Base-by-base conservation (phyloP, 2,888 invertebrate species). In the Aphodius granarius region DNA sequence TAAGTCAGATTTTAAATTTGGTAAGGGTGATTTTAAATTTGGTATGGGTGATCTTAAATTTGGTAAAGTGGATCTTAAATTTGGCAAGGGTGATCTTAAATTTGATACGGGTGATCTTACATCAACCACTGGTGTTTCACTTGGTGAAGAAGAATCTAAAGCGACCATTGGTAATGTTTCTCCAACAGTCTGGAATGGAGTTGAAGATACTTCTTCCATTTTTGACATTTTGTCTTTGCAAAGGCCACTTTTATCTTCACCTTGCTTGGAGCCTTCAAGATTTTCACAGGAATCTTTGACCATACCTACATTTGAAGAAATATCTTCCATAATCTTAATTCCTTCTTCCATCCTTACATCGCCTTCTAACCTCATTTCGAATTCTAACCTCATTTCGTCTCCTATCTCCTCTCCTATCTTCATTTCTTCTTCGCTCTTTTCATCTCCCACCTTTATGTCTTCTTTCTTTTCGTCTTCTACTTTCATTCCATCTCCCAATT, bases 121-220 rank as follows among this genome's bases (percentile, higher is more conserved):
- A n/a, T n/a, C n/a, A n/a, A n/a, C n/a, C n/a, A n/a, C n/a, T n/a
- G n/a, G n/a, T n/a, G n/a, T n/a, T n/a, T n/a, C n/a, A n/a, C n/a
- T n/a, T n/a, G n/a, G n/a, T n/a, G n/a, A n/a, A n/a, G n/a, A n/a
- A n/a, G n/a, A n/a, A n/a, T n/a, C n/a, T n/a, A n/a, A n/a, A n/a
- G n/a, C n/a, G n/a, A n/a, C n/a, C n/a, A n/a, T n/a, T n/a, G n/a
- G n/a, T 0, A 18, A 16, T 9, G 9, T 6, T 64, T 64, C 6
- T 16, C 3, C 5, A 16, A 64, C 17, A 18, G 16, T 64, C 64
- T 9, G 64, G 13, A n/a, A n/a, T 20, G 63, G 4, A 13, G 63
- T 0, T 22, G n/a, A 5, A 17, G 65, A 5, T 16, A 20, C 64
- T 64, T 63, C 74, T 70, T 74, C 76, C 15, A 71, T 70, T 17